Conservation (phyloP, 2,113 vertebrate species). For the Sinocyclocheilus anshuiensis region DNA sequence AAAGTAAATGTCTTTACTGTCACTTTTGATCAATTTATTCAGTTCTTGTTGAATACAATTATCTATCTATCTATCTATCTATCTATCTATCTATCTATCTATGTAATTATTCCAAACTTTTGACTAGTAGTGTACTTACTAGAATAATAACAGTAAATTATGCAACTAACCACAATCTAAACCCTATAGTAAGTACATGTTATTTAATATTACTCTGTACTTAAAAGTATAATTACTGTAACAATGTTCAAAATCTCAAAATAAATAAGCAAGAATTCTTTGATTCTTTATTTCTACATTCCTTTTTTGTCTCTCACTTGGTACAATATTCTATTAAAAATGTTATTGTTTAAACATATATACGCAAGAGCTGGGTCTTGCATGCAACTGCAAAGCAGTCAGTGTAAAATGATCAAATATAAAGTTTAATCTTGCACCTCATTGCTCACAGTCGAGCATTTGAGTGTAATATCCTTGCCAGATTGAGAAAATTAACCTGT, state of each 20-base stretch:
- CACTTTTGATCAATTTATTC: too few relatives aligned
- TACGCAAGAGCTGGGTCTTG: background rate
- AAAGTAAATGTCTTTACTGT: too few relatives aligned
- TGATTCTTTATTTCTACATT: background rate
- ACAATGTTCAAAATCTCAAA: too few relatives aligned
- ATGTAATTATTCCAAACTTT: background rate
- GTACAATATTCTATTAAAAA: background rate
- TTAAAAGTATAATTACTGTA: background rate
- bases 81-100: too few relatives aligned
- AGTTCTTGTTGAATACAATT: too few relatives aligned
- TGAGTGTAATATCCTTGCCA: background rate
- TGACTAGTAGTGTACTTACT: background rate
- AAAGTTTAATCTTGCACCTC: background rate
- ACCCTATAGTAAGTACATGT: background rate
- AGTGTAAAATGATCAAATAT: background rate
- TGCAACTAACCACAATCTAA: background rate
- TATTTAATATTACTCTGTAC: background rate
- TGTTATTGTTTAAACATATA: background rate
- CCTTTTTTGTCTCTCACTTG: background rate
- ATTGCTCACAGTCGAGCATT: background rate
- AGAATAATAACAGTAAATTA: background rate
- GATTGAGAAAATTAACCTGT: background rate
- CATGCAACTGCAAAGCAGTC: background rate
- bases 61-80: too few relatives aligned
- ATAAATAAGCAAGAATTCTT: background rate